Evolutionary conservation across 2,113 vertebrate species (phyloP).

Genomic region (Phoxinus phoxinus): DNA sequence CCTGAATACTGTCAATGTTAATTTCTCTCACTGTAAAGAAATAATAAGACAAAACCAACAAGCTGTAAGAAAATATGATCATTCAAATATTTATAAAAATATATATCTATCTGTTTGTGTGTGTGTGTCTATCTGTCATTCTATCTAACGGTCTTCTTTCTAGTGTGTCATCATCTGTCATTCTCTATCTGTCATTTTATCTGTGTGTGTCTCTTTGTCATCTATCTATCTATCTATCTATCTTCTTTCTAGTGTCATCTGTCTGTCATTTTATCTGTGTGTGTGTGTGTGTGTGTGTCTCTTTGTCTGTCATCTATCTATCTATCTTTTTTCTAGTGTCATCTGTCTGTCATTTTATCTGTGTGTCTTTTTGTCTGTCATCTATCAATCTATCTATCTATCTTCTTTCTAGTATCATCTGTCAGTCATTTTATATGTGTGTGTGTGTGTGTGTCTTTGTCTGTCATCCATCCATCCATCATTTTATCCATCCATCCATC

Average conservation of each 20-base stretch:
- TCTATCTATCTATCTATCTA: neutral
- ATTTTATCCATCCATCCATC: neutral
- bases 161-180: accelerated
- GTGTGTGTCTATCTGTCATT: neutral
- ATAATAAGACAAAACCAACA: neutral
- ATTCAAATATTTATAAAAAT: neutral
- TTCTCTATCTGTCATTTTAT: too few relatives aligned
- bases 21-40: slow-evolving; percentile 75
- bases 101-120: too few relatives aligned
- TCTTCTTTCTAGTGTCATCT: neutral
- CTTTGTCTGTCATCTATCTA: too few relatives aligned
- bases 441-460: too few relatives aligned
- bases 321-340: too few relatives aligned
- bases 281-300: too few relatives aligned
- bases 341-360: neutral
- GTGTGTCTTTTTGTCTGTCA: too few relatives aligned
- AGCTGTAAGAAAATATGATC: neutral
- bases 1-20: slow-evolving; percentile 74
- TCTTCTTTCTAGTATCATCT: accelerated
- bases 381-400: neutral
- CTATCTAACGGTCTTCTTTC: neutral
- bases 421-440: neutral
- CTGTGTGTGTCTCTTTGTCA: too few relatives aligned
- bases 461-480: neutral
- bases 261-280: too few relatives aligned